Percentiles rank a stretch among this genome's conserved stretches.
Evolutionary conservation across 2,113 vertebrate genomes (phyloP).

Genomic region (Hydrolagus affinis): DNA sequence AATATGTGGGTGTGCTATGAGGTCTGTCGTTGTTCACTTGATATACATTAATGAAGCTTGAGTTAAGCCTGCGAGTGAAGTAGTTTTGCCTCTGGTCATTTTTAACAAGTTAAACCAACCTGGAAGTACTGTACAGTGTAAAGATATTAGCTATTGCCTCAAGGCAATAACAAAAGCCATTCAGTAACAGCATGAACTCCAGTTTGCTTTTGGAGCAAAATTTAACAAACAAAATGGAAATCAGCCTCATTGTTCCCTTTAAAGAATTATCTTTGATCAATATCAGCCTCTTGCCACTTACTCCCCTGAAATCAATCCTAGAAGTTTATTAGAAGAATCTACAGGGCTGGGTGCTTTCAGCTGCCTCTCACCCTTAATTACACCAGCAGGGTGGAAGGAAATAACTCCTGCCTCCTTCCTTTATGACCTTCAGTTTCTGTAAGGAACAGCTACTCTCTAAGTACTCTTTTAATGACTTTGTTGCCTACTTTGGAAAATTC

Average conservation of each 20-base stretch:
- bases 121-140: background rate
- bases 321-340: constrained; percentile 42
- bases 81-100: constrained; percentile 23
- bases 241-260: background rate
- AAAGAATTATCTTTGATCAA: constrained; percentile 41
- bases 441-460: constrained; percentile 33
- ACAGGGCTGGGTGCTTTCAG: constrained; percentile 36
- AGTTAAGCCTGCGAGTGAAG: constrained; percentile 14
- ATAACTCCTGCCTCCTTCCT: constrained; percentile 42
- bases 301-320: constrained; percentile 43
- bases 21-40: background rate
- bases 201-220: background rate
- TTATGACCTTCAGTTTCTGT: constrained; percentile 41
- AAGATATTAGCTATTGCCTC: constrained; percentile 1
- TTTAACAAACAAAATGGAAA: background rate
- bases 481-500: constrained; percentile 8
- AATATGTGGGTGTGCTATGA: constrained; percentile 7
- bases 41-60: constrained; percentile 12
- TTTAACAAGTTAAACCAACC: constrained; percentile 15
- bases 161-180: background rate
- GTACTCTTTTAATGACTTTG: constrained; percentile 36
- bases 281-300: constrained; percentile 41
- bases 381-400: constrained; percentile 44
- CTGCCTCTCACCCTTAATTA: constrained; percentile 49
- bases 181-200: background rate